Conservation (phyloP, 2,888 invertebrate genomes). For the Luperina nickerlii region DNA sequence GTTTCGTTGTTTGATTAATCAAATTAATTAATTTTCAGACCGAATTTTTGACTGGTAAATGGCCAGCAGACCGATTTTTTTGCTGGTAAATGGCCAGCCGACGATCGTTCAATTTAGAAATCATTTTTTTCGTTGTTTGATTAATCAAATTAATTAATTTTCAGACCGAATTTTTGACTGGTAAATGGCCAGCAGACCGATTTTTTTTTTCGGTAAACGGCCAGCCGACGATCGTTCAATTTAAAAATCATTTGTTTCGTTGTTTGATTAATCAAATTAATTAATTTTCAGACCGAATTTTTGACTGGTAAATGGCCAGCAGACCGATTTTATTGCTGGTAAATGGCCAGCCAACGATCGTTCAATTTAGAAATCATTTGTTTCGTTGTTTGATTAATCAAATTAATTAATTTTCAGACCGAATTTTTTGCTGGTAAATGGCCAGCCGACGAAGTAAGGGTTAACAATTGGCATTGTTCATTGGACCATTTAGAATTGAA, state of each 20-base stretch:
- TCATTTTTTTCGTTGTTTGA: not conserved
- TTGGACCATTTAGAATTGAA: slow-evolving; percentile 79
- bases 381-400: not conserved
- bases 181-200: too few species aligned
- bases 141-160: slow-evolving; percentile 50
- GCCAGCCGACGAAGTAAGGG: slow-evolving; percentile 66
- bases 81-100: slow-evolving; percentile 72
- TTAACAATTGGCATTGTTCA: slow-evolving; percentile 75
- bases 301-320: too few species aligned
- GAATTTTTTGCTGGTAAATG: slow-evolving; percentile 78
- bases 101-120: slow-evolving; percentile 14
- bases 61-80: too few species aligned
- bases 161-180: slow-evolving; percentile 82
- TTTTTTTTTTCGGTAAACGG: slow-evolving; percentile 76
- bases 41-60: too few species aligned
- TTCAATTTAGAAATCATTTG: not conserved
- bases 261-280: not conserved
- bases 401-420: slow-evolving; percentile 71
- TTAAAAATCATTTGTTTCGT: not conserved
- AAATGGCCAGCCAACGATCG: slow-evolving; percentile 66
- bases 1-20: not conserved
- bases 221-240: slow-evolving; percentile 52
- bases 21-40: slow-evolving; percentile 71
- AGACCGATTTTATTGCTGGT: too few species aligned
- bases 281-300: slow-evolving; percentile 76